Conservation (phyloP, 2,113 vertebrate genomes). For the Eulemur macaco region DNA sequence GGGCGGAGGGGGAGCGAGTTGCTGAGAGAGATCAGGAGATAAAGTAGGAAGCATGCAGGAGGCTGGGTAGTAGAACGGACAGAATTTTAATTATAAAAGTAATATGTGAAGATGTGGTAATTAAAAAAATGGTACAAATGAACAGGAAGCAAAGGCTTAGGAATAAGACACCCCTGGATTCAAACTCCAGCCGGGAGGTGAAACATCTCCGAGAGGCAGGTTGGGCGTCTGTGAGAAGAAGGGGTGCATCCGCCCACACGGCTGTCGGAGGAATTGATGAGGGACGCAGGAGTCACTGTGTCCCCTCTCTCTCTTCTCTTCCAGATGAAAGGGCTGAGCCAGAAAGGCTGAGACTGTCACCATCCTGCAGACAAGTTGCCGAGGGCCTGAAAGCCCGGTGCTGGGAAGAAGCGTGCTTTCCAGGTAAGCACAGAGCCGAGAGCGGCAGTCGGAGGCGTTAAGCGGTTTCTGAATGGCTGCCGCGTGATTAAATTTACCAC, state of each 20-base stretch:
- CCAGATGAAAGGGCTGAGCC: neutral
- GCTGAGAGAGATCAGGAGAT: neutral
- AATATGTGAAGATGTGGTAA: rapidly evolving
- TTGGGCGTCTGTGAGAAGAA: neutral
- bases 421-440: neutral
- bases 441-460: neutral
- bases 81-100: neutral
- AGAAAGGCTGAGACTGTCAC: neutral
- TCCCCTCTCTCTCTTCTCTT: neutral
- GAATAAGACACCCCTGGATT: neutral
- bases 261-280: no score
- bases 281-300: rapidly evolving
- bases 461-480: neutral
- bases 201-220: neutral
- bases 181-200: neutral
- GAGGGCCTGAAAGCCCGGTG: neutral
- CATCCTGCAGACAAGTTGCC: neutral
- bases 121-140: neutral
- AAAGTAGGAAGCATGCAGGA: neutral
- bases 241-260: rapidly evolving
- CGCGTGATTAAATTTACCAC: constrained; percentile 31
- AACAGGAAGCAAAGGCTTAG: neutral
- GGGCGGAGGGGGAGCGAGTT: no score
- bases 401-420: neutral
- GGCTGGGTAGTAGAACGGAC: neutral